Evolutionary conservation across 2,888 invertebrate genomes (phyloP).

Genomic region (Diabrotica balteata): DNA sequence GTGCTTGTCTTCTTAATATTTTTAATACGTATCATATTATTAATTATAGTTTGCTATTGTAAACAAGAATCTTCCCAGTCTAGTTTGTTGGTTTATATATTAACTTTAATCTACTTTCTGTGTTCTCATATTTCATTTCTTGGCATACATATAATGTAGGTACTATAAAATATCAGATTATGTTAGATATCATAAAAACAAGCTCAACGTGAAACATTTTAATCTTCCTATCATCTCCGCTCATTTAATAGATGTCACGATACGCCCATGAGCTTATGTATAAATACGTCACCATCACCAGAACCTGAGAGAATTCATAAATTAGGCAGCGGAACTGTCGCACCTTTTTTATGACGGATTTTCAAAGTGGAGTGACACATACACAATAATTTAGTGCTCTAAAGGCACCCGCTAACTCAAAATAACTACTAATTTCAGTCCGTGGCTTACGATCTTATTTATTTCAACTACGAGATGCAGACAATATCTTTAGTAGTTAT

Average conservation of each 20-base stretch:
- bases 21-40: too few species aligned
- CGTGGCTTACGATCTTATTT: too few species aligned
- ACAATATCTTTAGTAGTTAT: too few species aligned
- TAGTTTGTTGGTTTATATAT: too few species aligned
- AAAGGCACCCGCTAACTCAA: slow-evolving; percentile 3
- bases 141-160: too few species aligned
- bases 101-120: too few species aligned
- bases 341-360: slow-evolving; percentile 22
- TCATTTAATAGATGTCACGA: neutral
- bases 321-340: slow-evolving; percentile 30
- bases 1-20: too few species aligned
- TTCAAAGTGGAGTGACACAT: slow-evolving; percentile 10
- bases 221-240: neutral
- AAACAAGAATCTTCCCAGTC: too few species aligned
- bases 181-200: neutral
- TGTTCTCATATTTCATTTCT: too few species aligned
- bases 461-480: too few species aligned
- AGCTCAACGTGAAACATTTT: neutral
- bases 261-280: slow-evolving; percentile 17
- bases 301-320: slow-evolving; percentile 27
- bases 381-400: slow-evolving; percentile 8
- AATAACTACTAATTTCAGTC: slow-evolving; percentile 5
- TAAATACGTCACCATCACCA: slow-evolving; percentile 25
- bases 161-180: too few species aligned
- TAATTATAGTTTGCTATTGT: too few species aligned